Evolutionary conservation across 2,113 vertebrate species (phyloP), one percentile per base, ranked within the genome.

Genomic region (Nibea coibor): DNA sequence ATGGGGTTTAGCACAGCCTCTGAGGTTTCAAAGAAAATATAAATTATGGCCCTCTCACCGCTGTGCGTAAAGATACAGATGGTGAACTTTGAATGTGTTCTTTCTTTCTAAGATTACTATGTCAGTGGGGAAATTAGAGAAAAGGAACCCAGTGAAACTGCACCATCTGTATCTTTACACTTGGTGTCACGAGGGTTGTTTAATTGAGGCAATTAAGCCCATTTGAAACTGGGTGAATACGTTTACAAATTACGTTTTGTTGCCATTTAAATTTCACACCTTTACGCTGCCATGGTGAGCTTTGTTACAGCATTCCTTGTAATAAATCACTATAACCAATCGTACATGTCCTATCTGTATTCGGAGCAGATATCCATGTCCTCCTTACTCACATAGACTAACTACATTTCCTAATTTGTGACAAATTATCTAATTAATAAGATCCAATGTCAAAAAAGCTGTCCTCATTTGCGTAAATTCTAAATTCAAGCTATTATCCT

Each of bases 111-210:
- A 86, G 68, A 80, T 57, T 59, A 66, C 82, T 19, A 35, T 74
- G 83, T 89, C 84, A 87, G 76, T 42, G 20, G 91, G 84, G 90
- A 91, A 90, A 90, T 91, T 68, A 76, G 66, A 87, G 75, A 74
- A 85, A 77, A 75, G 75, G 88, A 85, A 91, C 63, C 78, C 75
- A 73, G 31, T 75, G 58, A 91, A 90, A 88, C 66, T 47, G 80
- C 82, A 77, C 86, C 90, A 93, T 92, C 90, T 89, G 90, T 89
- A 88, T 85, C 90, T 88, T 87, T 83, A 86, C 81, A 82, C 66
- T 81, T 43, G 70, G 82, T 86, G 83, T 86, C 79, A 83, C 72
- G 86, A 83, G 82, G 86, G 56, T 80, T 81, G 75, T 90, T 89
- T 86, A 91, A 91, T 76, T 65, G 70, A 89, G 64, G 81, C 84